Base-by-base conservation (phyloP, 2,888 invertebrate species). In the Conus canariensis region DNA sequence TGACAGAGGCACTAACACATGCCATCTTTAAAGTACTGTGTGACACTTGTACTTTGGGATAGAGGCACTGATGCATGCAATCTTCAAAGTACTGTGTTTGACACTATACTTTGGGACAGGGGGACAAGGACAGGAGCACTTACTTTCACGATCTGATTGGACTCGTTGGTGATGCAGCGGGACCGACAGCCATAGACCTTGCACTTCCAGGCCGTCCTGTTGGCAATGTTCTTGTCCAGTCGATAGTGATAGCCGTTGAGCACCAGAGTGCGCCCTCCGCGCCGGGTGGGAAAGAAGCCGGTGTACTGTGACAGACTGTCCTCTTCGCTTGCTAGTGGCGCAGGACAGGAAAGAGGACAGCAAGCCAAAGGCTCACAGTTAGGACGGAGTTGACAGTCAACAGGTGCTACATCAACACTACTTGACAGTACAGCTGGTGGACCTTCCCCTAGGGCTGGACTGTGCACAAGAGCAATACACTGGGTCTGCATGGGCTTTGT, bases 201-300 rank as follows among this genome's bases (percentile, higher is more conserved):
- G 67, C 88, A 88, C 56, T 88, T 88, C 88, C 88, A 88, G 45
- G 88, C 60, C 1, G 88, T 88, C 22, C 88, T 60, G 67, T 88
- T 67, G 59, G 88, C 60, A 12, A 67, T 59, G 56, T 10, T 67
- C 83, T 67, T 88, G 25, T 88, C 88, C 58, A 64, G 45, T 0
- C 88, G 80, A 9, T 45, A 80, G 45, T 88, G 88, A 30, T 83
- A 88, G 22, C 88, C 88, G 58, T 88, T 64, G 56, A 88, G 67
- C 12, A 83, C 83, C 7, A 88, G 83, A 10, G 56, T 67, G 88
- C 82, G 83, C 60, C 83, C 83, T n/a, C 88, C 88, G 56, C 88
- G 88, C 7, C 58, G 16, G 10, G 82, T 88, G 67, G 88, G 88
- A 64, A 88, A 82, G 83, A 88, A 87, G 6, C 67, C 86, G 3